Evolutionary conservation across 2,797 vertebrate genomes (phyloP), one percentile per base, ranked within the genome.

Genomic region (Columba guinea): DNA sequence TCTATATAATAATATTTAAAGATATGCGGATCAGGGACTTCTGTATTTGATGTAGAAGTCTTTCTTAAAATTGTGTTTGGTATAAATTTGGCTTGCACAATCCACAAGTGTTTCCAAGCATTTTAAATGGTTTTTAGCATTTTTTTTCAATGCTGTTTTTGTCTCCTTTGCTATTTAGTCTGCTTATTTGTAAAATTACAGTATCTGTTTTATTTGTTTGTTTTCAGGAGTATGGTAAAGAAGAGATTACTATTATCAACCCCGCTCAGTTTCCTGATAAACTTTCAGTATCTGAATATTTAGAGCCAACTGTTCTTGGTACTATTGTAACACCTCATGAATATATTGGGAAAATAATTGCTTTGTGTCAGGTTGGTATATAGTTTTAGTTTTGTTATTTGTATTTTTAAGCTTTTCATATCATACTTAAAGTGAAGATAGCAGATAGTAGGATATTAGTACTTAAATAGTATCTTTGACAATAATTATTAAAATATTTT

Each of bases 191-290:
- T 75, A 65, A 91, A 60, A 51, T 78, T 26, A 55, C 28, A 48
- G 3, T 67, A n/a, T 48, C 12, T 64, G 10, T 26, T 82, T 80
- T 86, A 27, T 92, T 96, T 92, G 56, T 37, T 68, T 94, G 27
- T 89, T 95, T 95, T 34, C 96, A 99, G 99, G 99, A 98, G 49
- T 97, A 98, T 46, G 98, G 98, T 76, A 92, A 98, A 87, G 94
- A 98, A 89, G 98, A 99, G 97, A 98, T 99, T 68, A 99, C 98
- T 78, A 98, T 99, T 17, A 98, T 99, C 94, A 99, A 98, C 93
- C 99, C 99, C 9, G 96, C 98, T 92, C 98, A 99, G 53, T 99
- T 99, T 96, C 99, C 99, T 39, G 99, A 99, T 70, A 98, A 97
- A 87, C 96, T 98, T 19, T 96, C 97, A 34, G 99, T 99, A 74